Percentiles rank a stretch among this genome's conserved stretches.
Conservation (phyloP, 30 jellyfish, hydroid and myxozoan genomes). For the Catostylus mosaicus region DNA sequence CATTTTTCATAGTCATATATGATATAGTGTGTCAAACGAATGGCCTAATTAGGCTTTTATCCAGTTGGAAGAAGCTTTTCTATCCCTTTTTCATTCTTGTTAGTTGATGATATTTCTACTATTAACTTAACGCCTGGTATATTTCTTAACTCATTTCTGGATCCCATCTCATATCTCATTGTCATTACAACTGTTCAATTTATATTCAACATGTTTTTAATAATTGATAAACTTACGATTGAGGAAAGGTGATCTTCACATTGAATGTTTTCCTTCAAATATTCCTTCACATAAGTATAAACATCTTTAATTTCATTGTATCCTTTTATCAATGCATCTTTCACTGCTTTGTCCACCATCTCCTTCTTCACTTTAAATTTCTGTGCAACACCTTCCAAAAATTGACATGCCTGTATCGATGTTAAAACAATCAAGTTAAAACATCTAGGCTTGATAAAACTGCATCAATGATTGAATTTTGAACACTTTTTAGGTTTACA, state of each 20-base stretch:
- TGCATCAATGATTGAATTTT: neutral
- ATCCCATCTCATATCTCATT: no score
- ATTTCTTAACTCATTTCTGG: no score
- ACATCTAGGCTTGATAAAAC: neutral
- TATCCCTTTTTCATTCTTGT: no score
- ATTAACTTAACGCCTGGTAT: no score
- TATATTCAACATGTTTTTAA: no score
- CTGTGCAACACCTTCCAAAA: constrained; percentile 43
- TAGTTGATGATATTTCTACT: no score
- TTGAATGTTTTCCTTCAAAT: constrained; percentile 51
- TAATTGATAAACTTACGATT: constrained; percentile 65
- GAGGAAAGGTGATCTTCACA: constrained; percentile 79
- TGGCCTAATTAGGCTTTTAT: no score
- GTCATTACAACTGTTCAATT: no score
- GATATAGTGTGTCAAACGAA: no score
- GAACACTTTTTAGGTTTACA: no score
- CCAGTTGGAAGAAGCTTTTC: no score
- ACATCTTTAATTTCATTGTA: constrained; percentile 36
- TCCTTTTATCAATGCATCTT: constrained; percentile 63
- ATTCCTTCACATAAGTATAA: constrained; percentile 34
- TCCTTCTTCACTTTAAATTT: constrained; percentile 66
- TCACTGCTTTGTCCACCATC: constrained; percentile 67
- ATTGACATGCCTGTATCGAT: constrained; percentile 45
- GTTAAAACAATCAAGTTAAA: neutral
- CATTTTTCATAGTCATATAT: no score